Evolutionary conservation across 2,113 vertebrate genomes (phyloP).

Genomic region (Odontesthes bonariensis): DNA sequence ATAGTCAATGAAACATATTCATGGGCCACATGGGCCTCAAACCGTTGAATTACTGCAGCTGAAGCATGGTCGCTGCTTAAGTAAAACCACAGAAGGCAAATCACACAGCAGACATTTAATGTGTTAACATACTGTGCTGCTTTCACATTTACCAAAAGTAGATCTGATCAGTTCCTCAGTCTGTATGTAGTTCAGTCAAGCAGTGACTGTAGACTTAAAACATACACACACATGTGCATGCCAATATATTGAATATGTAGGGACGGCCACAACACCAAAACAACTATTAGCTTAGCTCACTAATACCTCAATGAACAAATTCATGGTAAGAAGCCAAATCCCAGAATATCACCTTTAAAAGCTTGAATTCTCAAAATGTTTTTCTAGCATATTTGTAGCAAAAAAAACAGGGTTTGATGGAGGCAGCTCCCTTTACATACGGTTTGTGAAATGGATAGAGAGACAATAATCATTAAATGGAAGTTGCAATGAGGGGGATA

Average conservation of each 20-base stretch:
- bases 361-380: slow-evolving; percentile 27
- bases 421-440: slow-evolving; percentile 6
- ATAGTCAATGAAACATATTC: slow-evolving; percentile 21
- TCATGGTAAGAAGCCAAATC: slow-evolving; percentile 57
- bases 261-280: slow-evolving; percentile 47
- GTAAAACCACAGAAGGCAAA: slow-evolving; percentile 25
- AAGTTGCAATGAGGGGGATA: not conserved
- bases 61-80: not conserved
- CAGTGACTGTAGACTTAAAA: not conserved
- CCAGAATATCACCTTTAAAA: slow-evolving; percentile 37
- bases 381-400: slow-evolving; percentile 15
- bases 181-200: not conserved
- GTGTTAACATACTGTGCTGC: slow-evolving; percentile 23
- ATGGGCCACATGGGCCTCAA: slow-evolving; percentile 9
- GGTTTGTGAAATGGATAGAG: slow-evolving; percentile 20
- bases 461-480: not conserved
- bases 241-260: slow-evolving; percentile 1
- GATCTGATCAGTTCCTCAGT: too few relatives aligned
- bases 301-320: slow-evolving; percentile 73
- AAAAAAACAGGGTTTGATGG: too few relatives aligned
- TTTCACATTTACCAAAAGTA: not conserved
- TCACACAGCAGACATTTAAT: slow-evolving; percentile 27
- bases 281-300: slow-evolving; percentile 57
- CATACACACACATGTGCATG: slow-evolving; percentile 6
- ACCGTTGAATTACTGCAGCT: slow-evolving; percentile 9